These are phyloP conservation scores for Hirundo rustica DNA, from an alignment of 2,797 vertebrate genomes.

Conservation along the genomic window DNA sequence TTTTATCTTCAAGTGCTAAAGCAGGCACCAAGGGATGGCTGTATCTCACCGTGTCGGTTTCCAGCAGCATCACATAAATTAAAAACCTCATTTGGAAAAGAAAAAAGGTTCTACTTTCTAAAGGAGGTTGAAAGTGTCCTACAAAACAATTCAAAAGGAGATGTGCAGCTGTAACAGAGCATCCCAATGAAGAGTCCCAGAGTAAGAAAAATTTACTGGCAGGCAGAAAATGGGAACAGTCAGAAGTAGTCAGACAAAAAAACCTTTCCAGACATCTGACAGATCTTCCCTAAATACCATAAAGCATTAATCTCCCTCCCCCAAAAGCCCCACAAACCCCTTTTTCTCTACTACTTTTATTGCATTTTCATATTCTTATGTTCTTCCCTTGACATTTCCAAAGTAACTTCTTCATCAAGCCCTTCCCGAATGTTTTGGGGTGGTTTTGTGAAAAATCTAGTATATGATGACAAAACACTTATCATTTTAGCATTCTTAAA, in stretches of 20 bases:
- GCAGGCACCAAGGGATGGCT: background rate
- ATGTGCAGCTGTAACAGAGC: rapidly evolving
- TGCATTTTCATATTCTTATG: background rate
- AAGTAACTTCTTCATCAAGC: background rate
- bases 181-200: background rate
- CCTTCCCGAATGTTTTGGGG: background rate
- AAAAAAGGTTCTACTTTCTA: background rate
- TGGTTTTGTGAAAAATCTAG: background rate
- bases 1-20: constrained; percentile 15
- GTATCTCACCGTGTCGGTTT: background rate
- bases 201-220: background rate
- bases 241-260: background rate
- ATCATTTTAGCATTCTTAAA: background rate
- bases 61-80: background rate
- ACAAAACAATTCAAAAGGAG: background rate
- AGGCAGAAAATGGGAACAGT: background rate
- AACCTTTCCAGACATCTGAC: background rate
- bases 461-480: background rate
- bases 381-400: background rate
- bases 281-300: background rate
- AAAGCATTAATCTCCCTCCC: background rate
- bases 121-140: background rate
- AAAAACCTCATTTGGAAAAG: background rate
- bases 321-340: background rate
- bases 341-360: background rate